Base-by-base conservation (phyloP, 2,113 vertebrate genomes). In the Anguilla japonica region DNA sequence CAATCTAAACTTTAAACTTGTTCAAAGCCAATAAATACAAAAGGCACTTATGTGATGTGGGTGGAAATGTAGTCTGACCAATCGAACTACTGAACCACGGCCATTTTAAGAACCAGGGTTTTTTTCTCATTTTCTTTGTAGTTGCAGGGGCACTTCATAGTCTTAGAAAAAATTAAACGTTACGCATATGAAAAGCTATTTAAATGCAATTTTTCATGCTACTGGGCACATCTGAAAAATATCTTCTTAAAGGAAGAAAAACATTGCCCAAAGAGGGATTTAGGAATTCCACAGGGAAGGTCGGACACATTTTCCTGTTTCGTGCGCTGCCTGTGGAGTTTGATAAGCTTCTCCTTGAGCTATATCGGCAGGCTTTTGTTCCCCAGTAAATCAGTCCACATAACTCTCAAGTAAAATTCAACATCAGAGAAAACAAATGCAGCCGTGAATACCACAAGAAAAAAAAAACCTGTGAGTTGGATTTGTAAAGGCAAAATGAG, bases 291-390 rank as follows among this genome's bases (percentile, higher is more conserved):
- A 67, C 82, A 43, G 85, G 85, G 81, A 88, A 87, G 67, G 34
- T 71, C 56, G 82, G 89, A 90, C 87, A 88, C 85, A 90, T 86
- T 86, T 87, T 83, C 87, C 84, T 46, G 81, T 87, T 88, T 86
- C 84, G 50, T 82, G 85, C 86, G 85, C 84, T 57, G 40, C 88
- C 88, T 88, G 88, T 89, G 40, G 87, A 83, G 81, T 88, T 67
- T 79, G 88, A 87, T 89, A 88, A 89, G 88, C 84, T 80, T 81
- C 87, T 87, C 87, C 88, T 84, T 84, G 71, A 50, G 85, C 79
- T 78, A 22, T 85, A 85, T 89, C 82, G 46, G 83, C 50, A 63
- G 80, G n/a, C 84, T 43, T 39, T n/a, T 63, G 4, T 41, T 84
- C 41, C 60, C 60, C 83, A 84, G 57, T 71, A 83, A 60, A 83